phyloP scores from a whole-genome alignment of 2,113 vertebrate genomes.

The Catharus bicknelli region DNA sequence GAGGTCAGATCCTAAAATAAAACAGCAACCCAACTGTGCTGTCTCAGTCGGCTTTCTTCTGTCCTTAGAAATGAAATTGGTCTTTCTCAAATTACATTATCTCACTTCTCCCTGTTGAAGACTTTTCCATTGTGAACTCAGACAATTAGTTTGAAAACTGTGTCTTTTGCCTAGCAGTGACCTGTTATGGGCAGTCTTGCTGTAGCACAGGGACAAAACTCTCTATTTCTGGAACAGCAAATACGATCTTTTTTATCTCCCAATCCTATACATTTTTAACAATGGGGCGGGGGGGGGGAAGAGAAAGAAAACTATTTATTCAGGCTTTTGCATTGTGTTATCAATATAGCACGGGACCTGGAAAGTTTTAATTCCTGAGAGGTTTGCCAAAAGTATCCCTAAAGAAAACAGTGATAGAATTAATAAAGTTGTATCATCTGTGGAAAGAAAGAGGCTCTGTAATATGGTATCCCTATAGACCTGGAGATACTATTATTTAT shows the following conservation, averaged over 20 bases:
- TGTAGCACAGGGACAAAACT: constrained; percentile 1
- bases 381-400: background rate
- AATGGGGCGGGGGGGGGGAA: background rate
- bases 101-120: constrained; percentile 32
- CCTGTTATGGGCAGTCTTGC: constrained; percentile 11
- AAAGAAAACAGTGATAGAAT: background rate
- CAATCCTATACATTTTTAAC: background rate
- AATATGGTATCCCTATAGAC: background rate
- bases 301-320: background rate
- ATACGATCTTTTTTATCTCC: background rate
- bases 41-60: background rate
- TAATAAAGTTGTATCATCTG: background rate
- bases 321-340: background rate
- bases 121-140: constrained; percentile 53
- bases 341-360: background rate
- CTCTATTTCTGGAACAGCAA: background rate
- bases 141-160: background rate
- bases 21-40: background rate
- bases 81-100: constrained; percentile 6
- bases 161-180: constrained; percentile 15
- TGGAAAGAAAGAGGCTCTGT: background rate
- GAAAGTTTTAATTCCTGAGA: background rate
- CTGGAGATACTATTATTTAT: background rate
- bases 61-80: background rate
- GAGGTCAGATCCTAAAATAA: background rate